Evolutionary conservation across 2,113 vertebrate genomes (phyloP).

Genomic region (Mus musculus): GRCm39 chr11:27292001-27292500

Average conservation of each 20-base stretch:
- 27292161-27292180: not conserved
- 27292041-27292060: not conserved
- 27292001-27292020: not conserved
- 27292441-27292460: conserved; percentile 34
- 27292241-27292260: not conserved
- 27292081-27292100: not conserved
- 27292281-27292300: not conserved
- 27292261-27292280: not conserved
- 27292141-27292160: not conserved
- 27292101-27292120: not conserved
- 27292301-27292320: not conserved
- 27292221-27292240: not conserved
- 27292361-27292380: not conserved
- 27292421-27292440: not conserved
- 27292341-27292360: conserved; percentile 3
- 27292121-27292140: not conserved
- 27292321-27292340: not conserved
- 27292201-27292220: not conserved
- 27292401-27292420: conserved; percentile 43
- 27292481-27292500: conserved; percentile 10
- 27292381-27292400: conserved; percentile 11
- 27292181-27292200: not conserved
- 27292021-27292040: not conserved
- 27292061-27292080: not conserved
- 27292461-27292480: not conserved